phyloP scores from a whole-genome alignment of 2,888 invertebrate species.

The Trissolcus brochymenae region DNA sequence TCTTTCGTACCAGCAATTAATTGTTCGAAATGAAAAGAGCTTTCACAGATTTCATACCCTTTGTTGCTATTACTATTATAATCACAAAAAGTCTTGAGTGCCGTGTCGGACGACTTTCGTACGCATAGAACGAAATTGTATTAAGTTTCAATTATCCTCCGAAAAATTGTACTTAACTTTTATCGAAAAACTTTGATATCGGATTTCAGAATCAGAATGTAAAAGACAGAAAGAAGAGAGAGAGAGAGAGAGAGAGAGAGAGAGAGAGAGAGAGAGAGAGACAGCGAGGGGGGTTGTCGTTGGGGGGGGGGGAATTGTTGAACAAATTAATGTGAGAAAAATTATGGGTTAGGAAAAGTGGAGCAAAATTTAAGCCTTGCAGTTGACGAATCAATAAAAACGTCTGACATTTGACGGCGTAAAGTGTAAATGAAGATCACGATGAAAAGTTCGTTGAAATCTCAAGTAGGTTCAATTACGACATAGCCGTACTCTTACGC shows the following conservation, averaged over 20 bases:
- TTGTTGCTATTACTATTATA: constrained; percentile 1
- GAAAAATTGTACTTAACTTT: too few species aligned
- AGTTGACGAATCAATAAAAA: constrained; percentile 41
- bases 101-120: neutral
- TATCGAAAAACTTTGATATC: too few species aligned
- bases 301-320: neutral
- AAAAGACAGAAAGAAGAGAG: too few species aligned
- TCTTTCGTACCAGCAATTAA: constrained; percentile 33
- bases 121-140: neutral
- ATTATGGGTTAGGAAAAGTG: neutral
- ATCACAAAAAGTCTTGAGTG: neutral
- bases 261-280: too few species aligned
- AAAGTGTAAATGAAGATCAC: constrained; percentile 51
- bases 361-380: constrained; percentile 11
- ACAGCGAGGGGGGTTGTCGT: too few species aligned
- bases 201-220: too few species aligned
- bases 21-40: constrained; percentile 29
- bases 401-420: constrained; percentile 28
- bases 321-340: constrained; percentile 2
- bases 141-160: too few species aligned
- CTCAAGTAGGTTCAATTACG: constrained; percentile 59
- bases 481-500: constrained; percentile 56
- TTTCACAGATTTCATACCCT: constrained; percentile 23
- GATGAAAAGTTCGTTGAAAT: constrained; percentile 55
- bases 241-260: too few species aligned